Conservation (phyloP, 2,113 vertebrate species). For the Oplegnathus fasciatus region DNA sequence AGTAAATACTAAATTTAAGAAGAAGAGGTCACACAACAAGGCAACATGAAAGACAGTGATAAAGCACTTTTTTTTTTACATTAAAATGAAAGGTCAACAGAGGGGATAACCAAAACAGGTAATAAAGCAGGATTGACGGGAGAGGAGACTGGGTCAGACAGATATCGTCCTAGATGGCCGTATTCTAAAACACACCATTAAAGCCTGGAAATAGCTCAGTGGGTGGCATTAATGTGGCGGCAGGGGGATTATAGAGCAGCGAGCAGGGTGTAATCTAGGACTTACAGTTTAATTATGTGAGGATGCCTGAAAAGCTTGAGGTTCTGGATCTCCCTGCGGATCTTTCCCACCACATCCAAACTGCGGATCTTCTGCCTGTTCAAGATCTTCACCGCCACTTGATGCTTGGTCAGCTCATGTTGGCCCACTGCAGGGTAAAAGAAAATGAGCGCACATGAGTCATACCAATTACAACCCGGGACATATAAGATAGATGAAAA, state of each 20-base stretch:
- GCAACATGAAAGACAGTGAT: neutral
- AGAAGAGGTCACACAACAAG: neutral
- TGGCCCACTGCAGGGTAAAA: constrained; percentile 89
- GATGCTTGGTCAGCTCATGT: constrained; percentile 97
- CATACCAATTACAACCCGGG: neutral
- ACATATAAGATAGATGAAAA: neutral
- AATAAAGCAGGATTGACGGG: constrained; percentile 25
- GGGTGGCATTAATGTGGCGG: constrained; percentile 69
- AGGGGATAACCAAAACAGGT: constrained; percentile 31
- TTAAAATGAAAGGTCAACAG: constrained; percentile 22
- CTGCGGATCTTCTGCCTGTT: constrained; percentile 99
- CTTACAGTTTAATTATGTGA: constrained; percentile 99
- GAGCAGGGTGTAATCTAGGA: constrained; percentile 71
- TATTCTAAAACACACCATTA: constrained; percentile 64
- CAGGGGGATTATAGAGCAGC: constrained; percentile 47
- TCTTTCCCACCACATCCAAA: constrained; percentile 98
- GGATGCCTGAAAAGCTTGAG: constrained; percentile 99
- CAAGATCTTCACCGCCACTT: constrained; percentile 98
- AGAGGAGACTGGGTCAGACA: constrained; percentile 50
- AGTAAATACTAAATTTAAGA: neutral
- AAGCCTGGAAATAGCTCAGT: constrained; percentile 70
- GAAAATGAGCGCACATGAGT: neutral
- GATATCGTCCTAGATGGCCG: constrained; percentile 60
- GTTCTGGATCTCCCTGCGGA: constrained; percentile 98
- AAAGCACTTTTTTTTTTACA: constrained; percentile 29